phyloP scores from a whole-genome alignment of 2,797 vertebrate species.

The Pyrocephalus nanus region DNA sequence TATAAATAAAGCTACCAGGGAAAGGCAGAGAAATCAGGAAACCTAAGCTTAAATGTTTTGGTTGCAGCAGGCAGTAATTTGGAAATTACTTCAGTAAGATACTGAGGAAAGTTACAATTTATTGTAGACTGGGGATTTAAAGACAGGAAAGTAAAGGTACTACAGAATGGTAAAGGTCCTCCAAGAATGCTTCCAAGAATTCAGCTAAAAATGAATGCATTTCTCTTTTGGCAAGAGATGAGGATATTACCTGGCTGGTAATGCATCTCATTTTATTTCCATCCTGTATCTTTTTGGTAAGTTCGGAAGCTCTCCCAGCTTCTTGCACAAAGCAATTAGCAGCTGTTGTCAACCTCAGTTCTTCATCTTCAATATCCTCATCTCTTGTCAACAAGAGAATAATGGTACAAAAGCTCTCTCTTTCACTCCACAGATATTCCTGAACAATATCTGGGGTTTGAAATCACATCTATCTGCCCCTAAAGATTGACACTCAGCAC shows the following conservation, averaged over 20 bases:
- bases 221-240: background rate
- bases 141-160: background rate
- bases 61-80: background rate
- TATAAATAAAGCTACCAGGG: background rate
- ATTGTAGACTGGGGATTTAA: background rate
- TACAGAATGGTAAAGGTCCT: background rate
- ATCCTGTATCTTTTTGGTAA: background rate
- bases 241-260: background rate
- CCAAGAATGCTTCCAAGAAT: background rate
- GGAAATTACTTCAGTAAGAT: background rate
- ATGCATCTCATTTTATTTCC: background rate
- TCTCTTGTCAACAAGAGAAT: too few species aligned
- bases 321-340: background rate
- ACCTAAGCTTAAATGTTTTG: background rate
- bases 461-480: background rate
- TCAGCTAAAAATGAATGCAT: background rate
- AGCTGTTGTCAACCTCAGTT: background rate
- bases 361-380: background rate
- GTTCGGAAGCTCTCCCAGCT: background rate
- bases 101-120: background rate
- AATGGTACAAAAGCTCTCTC: background rate
- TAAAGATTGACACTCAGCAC: fast-evolving
- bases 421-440: background rate
- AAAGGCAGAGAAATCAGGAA: background rate
- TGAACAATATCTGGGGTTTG: background rate